Evolutionary conservation across 1,140 invertebrate species (phyloP).

Genomic region (Hyles vespertilio): DNA sequence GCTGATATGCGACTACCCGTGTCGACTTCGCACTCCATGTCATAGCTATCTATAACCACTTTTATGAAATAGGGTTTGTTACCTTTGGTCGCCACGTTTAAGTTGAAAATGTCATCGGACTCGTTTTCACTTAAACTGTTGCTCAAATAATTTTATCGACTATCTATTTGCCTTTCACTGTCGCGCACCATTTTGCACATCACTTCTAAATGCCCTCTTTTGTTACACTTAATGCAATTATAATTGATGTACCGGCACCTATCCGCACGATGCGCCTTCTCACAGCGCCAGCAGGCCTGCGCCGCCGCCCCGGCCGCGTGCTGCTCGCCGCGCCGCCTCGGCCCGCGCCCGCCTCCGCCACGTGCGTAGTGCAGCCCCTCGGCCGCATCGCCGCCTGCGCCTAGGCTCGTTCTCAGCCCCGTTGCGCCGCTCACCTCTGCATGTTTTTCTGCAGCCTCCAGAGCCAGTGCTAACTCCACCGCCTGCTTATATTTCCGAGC

Average conservation of each 20-base stretch:
- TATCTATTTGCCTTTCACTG: constrained; percentile 4
- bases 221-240: constrained; percentile 16
- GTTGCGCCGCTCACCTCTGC: constrained; percentile 19
- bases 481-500: constrained; percentile 27
- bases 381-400: constrained; percentile 3
- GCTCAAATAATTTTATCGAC: too few species aligned
- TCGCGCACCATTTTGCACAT: constrained; percentile 16
- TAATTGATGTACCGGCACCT: constrained; percentile 17
- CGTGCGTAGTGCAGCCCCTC: neutral
- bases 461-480: too few species aligned
- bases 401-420: constrained; percentile 7
- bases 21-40: constrained; percentile 1
- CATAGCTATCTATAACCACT: constrained; percentile 4
- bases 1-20: constrained; percentile 9
- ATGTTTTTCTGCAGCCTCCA: constrained; percentile 29
- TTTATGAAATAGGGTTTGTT: constrained; percentile 16
- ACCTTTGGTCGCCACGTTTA: constrained; percentile 10
- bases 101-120: constrained; percentile 9
- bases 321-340: constrained; percentile 1
- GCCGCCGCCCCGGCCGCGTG: constrained; percentile 1
- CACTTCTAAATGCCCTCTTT: constrained; percentile 21
- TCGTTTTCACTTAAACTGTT: constrained; percentile 9
- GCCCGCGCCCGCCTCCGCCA: neutral
- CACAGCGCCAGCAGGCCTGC: constrained; percentile 18
- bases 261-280: constrained; percentile 14